A percentile compares a stretch with the other conserved stretches of the same genome.
phyloP scores from a whole-genome alignment of 1,140 invertebrate genomes.

The Scaptodrosophila lebanonensis region DNA sequence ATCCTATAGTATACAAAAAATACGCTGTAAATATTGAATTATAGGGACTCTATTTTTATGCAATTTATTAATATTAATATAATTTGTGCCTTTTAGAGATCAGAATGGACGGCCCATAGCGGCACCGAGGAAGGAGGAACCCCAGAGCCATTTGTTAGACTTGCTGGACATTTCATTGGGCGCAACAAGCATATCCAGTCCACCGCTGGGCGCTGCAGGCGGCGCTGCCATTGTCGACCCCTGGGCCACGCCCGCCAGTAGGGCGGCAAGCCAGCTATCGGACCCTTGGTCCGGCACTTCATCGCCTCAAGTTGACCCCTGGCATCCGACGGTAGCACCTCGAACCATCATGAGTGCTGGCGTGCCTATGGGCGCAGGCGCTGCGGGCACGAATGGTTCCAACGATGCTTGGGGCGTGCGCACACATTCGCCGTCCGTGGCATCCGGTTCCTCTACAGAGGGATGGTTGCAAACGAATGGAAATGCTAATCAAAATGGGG shows the following conservation, averaged over 20 bases:
- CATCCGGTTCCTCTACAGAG: conserved; percentile 72
- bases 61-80: background rate
- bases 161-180: conserved; percentile 88
- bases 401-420: conserved; percentile 64
- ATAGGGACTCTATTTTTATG: background rate
- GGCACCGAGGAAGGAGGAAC: conserved; percentile 57
- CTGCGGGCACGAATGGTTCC: conserved; percentile 10
- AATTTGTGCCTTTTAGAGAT: conserved; percentile 18
- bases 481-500: conserved; percentile 59
- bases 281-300: conserved; percentile 80
- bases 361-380: conserved; percentile 42
- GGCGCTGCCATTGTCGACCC: conserved; percentile 80
- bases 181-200: conserved; percentile 78
- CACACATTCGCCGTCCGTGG: conserved; percentile 70
- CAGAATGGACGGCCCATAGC: conserved; percentile 45
- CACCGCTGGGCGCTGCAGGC: conserved; percentile 60
- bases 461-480: conserved; percentile 75
- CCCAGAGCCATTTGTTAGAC: conserved; percentile 87
- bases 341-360: conserved; percentile 59
- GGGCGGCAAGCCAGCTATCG: conserved; percentile 77
- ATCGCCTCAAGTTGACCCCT: conserved; percentile 79
- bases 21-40: too few species aligned
- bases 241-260: conserved; percentile 83
- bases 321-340: conserved; percentile 78
- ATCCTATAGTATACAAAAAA: too few species aligned